These are phyloP conservation scores for Conus canariensis DNA, from an alignment of 2,888 invertebrate genomes.

Conservation along the genomic window DNA sequence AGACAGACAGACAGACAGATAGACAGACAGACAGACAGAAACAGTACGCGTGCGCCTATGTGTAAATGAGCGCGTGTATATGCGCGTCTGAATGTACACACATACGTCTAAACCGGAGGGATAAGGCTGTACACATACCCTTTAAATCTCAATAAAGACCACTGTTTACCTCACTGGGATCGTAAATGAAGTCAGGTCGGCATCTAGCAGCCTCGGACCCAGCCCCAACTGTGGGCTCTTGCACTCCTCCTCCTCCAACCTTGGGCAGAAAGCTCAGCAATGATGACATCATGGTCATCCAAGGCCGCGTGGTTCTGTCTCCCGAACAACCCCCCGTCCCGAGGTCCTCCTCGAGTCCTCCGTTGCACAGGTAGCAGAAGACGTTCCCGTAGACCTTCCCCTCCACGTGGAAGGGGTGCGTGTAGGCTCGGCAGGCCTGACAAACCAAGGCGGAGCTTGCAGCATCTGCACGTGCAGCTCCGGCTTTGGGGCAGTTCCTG, in stretches of 20 bases:
- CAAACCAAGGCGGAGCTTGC: background rate
- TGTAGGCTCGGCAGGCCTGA: background rate
- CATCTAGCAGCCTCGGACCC: background rate
- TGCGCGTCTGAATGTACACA: too few relatives aligned
- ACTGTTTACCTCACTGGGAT: background rate
- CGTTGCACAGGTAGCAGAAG: constrained; percentile 1
- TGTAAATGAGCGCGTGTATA: too few relatives aligned
- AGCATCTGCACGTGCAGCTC: background rate
- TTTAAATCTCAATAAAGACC: too few relatives aligned
- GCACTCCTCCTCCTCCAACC: background rate
- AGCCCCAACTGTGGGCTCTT: too few relatives aligned
- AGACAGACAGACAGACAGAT: too few relatives aligned
- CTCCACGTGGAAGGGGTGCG: background rate
- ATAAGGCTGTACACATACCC: too few relatives aligned
- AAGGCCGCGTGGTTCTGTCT: background rate
- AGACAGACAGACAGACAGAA: too few relatives aligned
- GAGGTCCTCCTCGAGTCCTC: background rate
- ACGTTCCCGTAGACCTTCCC: background rate
- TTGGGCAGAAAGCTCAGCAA: background rate
- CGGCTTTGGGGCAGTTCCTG: background rate
- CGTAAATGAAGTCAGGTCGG: background rate
- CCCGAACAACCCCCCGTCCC: too few relatives aligned
- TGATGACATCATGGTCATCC: background rate
- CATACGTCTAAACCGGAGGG: too few relatives aligned
- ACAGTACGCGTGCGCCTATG: too few relatives aligned